Evolutionary conservation across 1,140 invertebrate species (phyloP).

Genomic region (Varroa destructor): DNA sequence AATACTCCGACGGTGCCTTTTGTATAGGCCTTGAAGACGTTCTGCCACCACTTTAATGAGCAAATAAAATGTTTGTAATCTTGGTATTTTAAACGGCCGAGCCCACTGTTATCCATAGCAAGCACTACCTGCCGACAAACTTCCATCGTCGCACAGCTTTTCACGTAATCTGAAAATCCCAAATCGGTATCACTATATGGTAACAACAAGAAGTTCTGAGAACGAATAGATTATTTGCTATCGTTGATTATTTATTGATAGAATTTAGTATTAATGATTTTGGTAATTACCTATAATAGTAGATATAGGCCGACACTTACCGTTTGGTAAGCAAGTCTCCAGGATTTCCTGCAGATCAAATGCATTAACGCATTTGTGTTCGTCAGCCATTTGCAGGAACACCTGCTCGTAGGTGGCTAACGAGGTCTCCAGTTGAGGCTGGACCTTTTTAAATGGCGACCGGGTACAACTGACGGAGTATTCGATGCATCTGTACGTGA

Average conservation of each 20-base stretch:
- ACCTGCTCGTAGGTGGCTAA: conserved; percentile 59
- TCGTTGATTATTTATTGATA: neutral
- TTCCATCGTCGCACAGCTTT: conserved; percentile 79
- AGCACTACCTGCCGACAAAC: conserved; percentile 77
- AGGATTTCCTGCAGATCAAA: conserved; percentile 81
- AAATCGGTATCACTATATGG: neutral
- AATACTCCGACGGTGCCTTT: conserved; percentile 79
- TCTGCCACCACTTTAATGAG: conserved; percentile 77
- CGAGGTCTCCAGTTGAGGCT: conserved; percentile 27
- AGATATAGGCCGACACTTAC: conserved; percentile 39
- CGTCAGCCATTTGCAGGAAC: conserved; percentile 75
- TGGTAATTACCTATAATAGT: neutral
- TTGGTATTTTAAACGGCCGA: conserved; percentile 62
- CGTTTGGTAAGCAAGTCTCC: conserved; percentile 79
- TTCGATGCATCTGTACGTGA: conserved; percentile 44
- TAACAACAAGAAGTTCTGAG: neutral
- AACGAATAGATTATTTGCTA: conserved; percentile 21
- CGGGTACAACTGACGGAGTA: conserved; percentile 11
- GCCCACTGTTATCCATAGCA: conserved; percentile 67
- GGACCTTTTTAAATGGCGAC: conserved; percentile 27
- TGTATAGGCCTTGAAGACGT: conserved; percentile 73
- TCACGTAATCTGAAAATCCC: conserved; percentile 61
- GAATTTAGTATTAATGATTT: neutral
- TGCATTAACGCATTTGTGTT: conserved; percentile 67
- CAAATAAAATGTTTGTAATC: conserved; percentile 86